Conservation (phyloP, 2,797 vertebrate genomes). For the Heliangelus exortis region DNA sequence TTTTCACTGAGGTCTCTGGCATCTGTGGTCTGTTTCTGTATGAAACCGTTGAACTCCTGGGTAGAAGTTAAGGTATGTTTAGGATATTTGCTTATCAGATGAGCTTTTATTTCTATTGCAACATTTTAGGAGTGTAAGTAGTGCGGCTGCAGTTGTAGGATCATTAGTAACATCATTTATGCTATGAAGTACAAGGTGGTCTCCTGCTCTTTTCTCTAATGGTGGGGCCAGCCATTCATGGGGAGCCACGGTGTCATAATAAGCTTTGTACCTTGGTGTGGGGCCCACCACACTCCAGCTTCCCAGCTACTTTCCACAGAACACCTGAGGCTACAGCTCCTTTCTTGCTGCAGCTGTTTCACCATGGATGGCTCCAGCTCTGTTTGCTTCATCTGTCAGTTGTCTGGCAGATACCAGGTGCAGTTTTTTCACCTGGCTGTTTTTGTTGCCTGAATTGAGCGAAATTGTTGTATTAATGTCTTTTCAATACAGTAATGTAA, state of each 20-base stretch:
- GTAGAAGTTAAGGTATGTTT: constrained; percentile 7
- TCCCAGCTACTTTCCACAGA: not conserved
- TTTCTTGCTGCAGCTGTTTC: not conserved
- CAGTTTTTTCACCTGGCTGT: not conserved
- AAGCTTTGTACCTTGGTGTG: not conserved
- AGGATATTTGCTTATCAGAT: not conserved
- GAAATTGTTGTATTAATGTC: not conserved
- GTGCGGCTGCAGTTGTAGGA: not conserved
- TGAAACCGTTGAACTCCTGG: not conserved
- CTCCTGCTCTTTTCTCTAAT: not conserved
- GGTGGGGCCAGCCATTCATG: not conserved
- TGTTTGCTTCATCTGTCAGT: accelerated
- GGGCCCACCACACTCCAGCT: not conserved
- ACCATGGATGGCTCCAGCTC: not conserved
- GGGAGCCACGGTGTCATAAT: not conserved
- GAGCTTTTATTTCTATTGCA: not conserved
- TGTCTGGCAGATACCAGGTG: not conserved
- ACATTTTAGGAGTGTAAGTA: not conserved
- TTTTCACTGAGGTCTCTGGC: constrained; percentile 21
- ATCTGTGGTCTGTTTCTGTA: not conserved
- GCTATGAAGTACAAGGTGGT: not conserved
- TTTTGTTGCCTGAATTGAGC: not conserved
- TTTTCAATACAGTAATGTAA: not conserved
- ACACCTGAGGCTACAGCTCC: not conserved
- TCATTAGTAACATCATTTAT: not conserved